These are phyloP conservation scores for Yponomeuta cagnagella DNA, from an alignment of 2,888 invertebrate species.

Conservation along the genomic window DNA sequence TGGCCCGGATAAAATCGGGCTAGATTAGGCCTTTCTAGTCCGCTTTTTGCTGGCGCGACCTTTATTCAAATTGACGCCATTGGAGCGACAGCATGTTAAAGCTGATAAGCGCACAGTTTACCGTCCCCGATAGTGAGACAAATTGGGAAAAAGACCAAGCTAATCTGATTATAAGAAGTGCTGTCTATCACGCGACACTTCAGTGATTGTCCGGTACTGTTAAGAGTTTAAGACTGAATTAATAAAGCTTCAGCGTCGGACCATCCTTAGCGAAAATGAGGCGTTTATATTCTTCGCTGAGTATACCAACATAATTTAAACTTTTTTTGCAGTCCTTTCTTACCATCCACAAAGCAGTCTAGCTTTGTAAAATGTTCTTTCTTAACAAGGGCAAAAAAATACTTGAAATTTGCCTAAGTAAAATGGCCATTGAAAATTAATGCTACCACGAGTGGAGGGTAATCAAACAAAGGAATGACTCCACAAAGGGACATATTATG, in stretches of 20 bases:
- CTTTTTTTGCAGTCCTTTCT: background rate
- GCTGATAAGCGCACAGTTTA: slow-evolving; percentile 5
- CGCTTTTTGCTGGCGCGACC: slow-evolving; percentile 11
- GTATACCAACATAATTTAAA: background rate
- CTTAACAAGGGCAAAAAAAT: background rate
- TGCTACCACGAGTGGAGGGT: background rate
- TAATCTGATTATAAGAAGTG: background rate
- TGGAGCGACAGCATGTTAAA: slow-evolving; percentile 11
- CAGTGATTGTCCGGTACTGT: background rate
- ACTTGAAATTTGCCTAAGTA: too few relatives aligned
- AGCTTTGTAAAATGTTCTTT: background rate
- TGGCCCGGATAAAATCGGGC: slow-evolving; percentile 10
- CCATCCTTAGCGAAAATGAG: background rate
- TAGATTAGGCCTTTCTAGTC: slow-evolving; percentile 9
- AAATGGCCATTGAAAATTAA: background rate
- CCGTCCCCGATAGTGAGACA: background rate
- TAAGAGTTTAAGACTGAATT: background rate
- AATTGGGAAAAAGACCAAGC: background rate
- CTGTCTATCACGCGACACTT: background rate
- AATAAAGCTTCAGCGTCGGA: background rate
- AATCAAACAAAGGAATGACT: background rate
- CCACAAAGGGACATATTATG: background rate
- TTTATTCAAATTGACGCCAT: slow-evolving; percentile 10
- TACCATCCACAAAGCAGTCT: background rate
- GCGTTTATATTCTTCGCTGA: background rate